Conservation (phyloP, 2,888 invertebrate species). For the Nomada flava region DNA sequence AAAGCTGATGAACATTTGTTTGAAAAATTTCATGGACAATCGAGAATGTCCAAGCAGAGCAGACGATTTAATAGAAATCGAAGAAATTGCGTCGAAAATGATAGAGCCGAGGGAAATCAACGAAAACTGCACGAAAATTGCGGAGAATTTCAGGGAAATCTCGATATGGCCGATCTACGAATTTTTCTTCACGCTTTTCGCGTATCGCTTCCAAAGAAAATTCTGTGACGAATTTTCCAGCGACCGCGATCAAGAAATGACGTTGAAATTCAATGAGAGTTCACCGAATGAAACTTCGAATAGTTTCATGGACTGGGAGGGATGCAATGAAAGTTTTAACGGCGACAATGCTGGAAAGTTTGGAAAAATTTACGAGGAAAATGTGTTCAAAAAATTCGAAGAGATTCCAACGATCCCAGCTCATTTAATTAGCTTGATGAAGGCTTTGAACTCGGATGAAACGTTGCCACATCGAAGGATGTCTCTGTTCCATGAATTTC, state of each 20-base stretch:
- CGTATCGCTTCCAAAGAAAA: slow-evolving; percentile 68
- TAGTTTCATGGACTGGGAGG: background rate
- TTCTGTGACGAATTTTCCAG: slow-evolving; percentile 44
- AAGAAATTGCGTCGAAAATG: slow-evolving; percentile 56
- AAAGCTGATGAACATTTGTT: slow-evolving; percentile 71
- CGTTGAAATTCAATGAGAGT: background rate
- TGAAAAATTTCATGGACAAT: slow-evolving; percentile 65
- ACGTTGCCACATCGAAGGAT: background rate
- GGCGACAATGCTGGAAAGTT: background rate
- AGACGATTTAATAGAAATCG: slow-evolving; percentile 57
- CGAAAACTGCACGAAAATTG: background rate
- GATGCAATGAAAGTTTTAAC: background rate
- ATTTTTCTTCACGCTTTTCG: slow-evolving; percentile 84
- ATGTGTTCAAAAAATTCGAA: slow-evolving; percentile 49
- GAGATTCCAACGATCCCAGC: slow-evolving; percentile 77
- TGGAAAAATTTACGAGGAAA: slow-evolving; percentile 7
- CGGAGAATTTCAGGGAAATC: slow-evolving; percentile 76
- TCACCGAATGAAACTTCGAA: background rate
- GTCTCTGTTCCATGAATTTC: slow-evolving; percentile 68
- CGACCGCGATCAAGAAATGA: background rate
- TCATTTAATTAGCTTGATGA: slow-evolving; percentile 73
- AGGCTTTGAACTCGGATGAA: slow-evolving; percentile 48
- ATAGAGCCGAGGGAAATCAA: slow-evolving; percentile 37
- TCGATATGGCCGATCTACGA: slow-evolving; percentile 87
- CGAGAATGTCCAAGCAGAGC: slow-evolving; percentile 50